phyloP scores from a whole-genome alignment of 2,888 invertebrate genomes.

The Temnothorax unifasciatus region DNA sequence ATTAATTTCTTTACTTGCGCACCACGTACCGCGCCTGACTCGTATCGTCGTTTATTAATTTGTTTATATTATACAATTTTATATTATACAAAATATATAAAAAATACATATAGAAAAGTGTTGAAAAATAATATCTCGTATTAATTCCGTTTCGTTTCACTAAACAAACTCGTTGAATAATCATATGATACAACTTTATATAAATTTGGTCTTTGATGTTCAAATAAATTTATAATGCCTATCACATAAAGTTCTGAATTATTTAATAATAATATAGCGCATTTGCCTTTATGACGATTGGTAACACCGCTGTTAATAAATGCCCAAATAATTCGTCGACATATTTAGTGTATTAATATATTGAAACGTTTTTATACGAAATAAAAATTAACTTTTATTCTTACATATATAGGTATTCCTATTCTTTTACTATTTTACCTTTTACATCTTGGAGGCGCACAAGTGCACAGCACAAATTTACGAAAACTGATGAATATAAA shows the following conservation, averaged over 20 bases:
- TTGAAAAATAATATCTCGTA: background rate
- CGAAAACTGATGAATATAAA: slow-evolving; percentile 52
- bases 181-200: background rate
- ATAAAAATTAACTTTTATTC: background rate
- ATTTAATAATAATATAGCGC: background rate
- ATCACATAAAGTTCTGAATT: background rate
- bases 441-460: background rate
- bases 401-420: background rate
- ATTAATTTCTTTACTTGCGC: no score
- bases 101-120: background rate
- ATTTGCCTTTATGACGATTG: background rate
- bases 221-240: background rate
- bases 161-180: slow-evolving; percentile 5
- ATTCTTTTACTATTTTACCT: background rate
- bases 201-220: slow-evolving; percentile 28
- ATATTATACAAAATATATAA: background rate
- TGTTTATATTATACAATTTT: background rate
- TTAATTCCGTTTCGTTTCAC: background rate
- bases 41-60: no score
- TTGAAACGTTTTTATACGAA: background rate
- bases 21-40: no score
- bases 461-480: slow-evolving; percentile 26
- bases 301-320: background rate
- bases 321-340: background rate
- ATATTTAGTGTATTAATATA: background rate